These are phyloP conservation scores for Beris morrisii DNA, from an alignment of 2,888 invertebrate genomes.

Conservation along the genomic window DNA sequence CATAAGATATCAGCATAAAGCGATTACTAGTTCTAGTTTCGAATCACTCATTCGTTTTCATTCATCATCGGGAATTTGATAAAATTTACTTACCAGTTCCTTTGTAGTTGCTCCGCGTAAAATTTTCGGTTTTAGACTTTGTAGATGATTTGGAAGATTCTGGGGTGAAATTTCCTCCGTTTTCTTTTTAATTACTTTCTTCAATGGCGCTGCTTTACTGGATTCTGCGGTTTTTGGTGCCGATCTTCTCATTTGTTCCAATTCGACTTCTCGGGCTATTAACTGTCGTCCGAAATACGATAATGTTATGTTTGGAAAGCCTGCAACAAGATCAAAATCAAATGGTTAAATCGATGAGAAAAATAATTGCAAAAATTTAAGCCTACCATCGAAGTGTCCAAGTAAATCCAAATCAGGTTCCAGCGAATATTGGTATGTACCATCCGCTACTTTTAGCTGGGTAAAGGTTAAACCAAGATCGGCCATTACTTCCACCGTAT, in stretches of 20 bases:
- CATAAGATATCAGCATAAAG: conserved; percentile 60
- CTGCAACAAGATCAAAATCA: conserved; percentile 39
- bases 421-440: conserved; percentile 68
- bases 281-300: conserved; percentile 76
- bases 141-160: conserved; percentile 70
- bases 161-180: conserved; percentile 37
- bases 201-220: conserved; percentile 34
- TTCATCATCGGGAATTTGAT: neutral
- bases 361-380: neutral
- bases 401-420: conserved; percentile 79
- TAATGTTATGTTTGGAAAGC: conserved; percentile 54
- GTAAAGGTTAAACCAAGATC: conserved; percentile 84
- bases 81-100: conserved; percentile 55
- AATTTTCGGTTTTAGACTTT: conserved; percentile 66
- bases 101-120: conserved; percentile 52
- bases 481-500: conserved; percentile 81
- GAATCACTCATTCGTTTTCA: neutral
- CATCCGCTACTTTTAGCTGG: conserved; percentile 77
- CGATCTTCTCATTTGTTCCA: conserved; percentile 71
- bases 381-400: conserved; percentile 50
- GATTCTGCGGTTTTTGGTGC: conserved; percentile 46
- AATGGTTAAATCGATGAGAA: neutral
- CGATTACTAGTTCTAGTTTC: conserved; percentile 53
- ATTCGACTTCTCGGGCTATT: conserved; percentile 78
- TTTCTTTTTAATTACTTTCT: conserved; percentile 7